Base-by-base conservation (phyloP, 2,888 invertebrate species). In the Bhutanitis thaidina region DNA sequence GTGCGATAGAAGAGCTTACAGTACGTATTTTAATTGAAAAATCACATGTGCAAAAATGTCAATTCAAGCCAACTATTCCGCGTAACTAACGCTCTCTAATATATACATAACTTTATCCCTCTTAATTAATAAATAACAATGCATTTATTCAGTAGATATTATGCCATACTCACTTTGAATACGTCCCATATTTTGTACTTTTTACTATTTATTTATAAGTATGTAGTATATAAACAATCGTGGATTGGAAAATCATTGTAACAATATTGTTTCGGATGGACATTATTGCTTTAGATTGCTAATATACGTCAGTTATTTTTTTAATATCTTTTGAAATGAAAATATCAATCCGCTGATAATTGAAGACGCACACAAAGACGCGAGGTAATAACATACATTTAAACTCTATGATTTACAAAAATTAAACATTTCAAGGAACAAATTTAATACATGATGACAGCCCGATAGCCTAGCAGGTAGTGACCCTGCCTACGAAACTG, bases 81-180 rank as follows among this genome's bases (percentile, higher is more conserved):
- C 25, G n/a, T 8, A 41, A 43, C 43, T 14, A 41, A 41, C 30
- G n/a, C 15, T n/a, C 12, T 5, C 43, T 34, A 39, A 16, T 9
- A 20, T 35, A 34, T 35, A 45, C 45, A 37, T 16, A 10, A 30
- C 14, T n/a, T 36, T 20, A 13, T n/a, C 29, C 9, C n/a, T 12
- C 47, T 47, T 47, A 47, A 34, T 39, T 39, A 47, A 47, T 47
- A 47, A 40, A 47, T 47, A 47, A 47, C 47, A 47, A 25, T 34
- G 39, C 39, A 39, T 47, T 46, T 27, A 15, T 30, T 29, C 16
- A 32, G 16, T 27, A 7, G 13, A 13, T 36, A n/a, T n/a, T 43
- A 9, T 7, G n/a, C 13, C 32, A 43, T 15, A 13, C 13, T 14
- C 32, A 34, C 39, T 34, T 14, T 32, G 32, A 38, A 39, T 32